Evolutionary conservation across 2,888 invertebrate genomes (phyloP), one percentile per base, ranked within the genome.

Genomic region (Eupithecia subumbrata): DNA sequence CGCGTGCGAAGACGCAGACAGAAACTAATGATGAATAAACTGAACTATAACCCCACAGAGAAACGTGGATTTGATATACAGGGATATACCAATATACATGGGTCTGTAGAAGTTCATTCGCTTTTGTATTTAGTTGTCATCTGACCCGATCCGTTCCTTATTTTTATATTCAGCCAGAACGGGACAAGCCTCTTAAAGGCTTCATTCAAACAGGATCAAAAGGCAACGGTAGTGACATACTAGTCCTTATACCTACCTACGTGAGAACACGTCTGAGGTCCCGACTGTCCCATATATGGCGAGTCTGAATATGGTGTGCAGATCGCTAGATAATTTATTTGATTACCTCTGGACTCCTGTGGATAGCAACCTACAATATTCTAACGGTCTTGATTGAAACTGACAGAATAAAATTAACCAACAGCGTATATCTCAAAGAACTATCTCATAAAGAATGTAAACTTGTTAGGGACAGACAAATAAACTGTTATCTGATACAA

Each of bases 201-300:
- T 75, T 69, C 69, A 74, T 74, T 82, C 75, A 78, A 80, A 81
- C 82, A 80, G 86, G 84, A 84, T 80, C 80, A 79, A 81, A 81
- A 82, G 77, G 75, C 81, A 83, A 84, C 84, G 81, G 84, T 85
- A 81, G 79, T 78, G 80, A 75, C 78, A 77, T 77, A 75, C 77
- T 69, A 56, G 72, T 70, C 66, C 16, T 82, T 52, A 52, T n/a
- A 84, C 80, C 85, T 83, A 84, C 80, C 84, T 85, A 89, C 89
- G 91, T 91, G 92, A 90, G 89, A 91, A 89, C 89, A 83, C 82
- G 89, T 85, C 86, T 83, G 80, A 75, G 82, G 83, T 85, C 86
- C 87, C 82, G 78, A 78, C 83, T 84, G 78, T 79, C 56, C 86
- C 92, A 82, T 91, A 90, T 85, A 90, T 80, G 92, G 92, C 34